These are phyloP conservation scores for Aegithalos caudatus DNA, from an alignment of 2,113 vertebrate genomes.

Conservation along the genomic window DNA sequence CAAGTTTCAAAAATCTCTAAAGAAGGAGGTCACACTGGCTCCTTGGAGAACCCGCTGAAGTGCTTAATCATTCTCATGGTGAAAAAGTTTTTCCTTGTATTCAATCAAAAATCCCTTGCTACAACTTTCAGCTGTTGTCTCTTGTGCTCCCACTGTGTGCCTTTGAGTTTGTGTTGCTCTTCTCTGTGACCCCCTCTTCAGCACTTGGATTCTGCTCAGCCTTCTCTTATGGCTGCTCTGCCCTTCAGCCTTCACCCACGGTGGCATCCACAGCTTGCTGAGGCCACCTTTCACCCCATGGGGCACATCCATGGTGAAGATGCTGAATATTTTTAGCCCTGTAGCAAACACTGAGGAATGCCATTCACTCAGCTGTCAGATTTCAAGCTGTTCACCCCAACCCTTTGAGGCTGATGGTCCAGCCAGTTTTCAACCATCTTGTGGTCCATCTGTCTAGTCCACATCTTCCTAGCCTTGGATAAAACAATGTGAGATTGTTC, in stretches of 20 bases:
- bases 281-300: neutral
- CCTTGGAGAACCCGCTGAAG: neutral
- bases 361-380: neutral
- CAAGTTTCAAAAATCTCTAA: neutral
- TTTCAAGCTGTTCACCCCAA: neutral
- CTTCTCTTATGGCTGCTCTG: accelerated
- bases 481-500: neutral
- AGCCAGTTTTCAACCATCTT: neutral
- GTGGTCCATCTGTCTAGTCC: neutral
- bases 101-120: neutral
- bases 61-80: neutral
- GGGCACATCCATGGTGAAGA: neutral
- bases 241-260: neutral
- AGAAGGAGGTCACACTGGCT: neutral
- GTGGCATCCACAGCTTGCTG: neutral
- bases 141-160: neutral
- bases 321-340: neutral
- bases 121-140: neutral
- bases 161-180: neutral
- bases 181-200: neutral
- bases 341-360: neutral
- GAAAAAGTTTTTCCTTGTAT: neutral
- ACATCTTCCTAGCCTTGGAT: neutral
- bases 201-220: neutral
- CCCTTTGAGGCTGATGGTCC: neutral